Evolutionary conservation across 2,113 vertebrate species (phyloP).

Genomic region (Eulemur macaco): DNA sequence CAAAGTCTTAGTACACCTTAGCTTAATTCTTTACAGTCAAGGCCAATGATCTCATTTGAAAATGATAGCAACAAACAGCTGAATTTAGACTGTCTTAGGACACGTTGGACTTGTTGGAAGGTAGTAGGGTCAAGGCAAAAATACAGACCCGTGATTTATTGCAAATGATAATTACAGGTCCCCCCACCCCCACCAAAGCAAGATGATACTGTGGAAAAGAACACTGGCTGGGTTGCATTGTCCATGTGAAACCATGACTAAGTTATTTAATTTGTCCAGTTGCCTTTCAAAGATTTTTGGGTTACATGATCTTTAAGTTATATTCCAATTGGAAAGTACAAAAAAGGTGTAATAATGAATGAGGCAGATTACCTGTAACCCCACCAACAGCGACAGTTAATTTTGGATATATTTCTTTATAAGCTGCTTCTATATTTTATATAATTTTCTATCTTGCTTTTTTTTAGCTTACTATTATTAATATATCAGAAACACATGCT

Average conservation of each 20-base stretch:
- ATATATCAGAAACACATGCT: not conserved
- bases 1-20: not conserved
- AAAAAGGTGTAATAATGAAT: not conserved
- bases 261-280: not conserved
- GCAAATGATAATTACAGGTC: not conserved
- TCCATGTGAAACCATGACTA: not conserved
- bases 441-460: not conserved
- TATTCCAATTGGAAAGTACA: not conserved
- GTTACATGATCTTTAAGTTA: not conserved
- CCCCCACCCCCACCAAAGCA: not conserved
- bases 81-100: slow-evolving; percentile 24
- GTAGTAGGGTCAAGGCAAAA: not conserved
- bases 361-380: not conserved
- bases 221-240: not conserved
- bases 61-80: not conserved
- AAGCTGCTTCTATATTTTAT: not conserved
- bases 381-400: not conserved
- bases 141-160: not conserved
- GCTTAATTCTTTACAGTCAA: not conserved
- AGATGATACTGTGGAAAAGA: not conserved
- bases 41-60: not conserved
- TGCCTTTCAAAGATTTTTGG: not conserved
- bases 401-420: not conserved
- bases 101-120: not conserved
- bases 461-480: not conserved